Conservation (phyloP, 2,888 invertebrate species). For the Imbricaverruca yamaguchii region DNA sequence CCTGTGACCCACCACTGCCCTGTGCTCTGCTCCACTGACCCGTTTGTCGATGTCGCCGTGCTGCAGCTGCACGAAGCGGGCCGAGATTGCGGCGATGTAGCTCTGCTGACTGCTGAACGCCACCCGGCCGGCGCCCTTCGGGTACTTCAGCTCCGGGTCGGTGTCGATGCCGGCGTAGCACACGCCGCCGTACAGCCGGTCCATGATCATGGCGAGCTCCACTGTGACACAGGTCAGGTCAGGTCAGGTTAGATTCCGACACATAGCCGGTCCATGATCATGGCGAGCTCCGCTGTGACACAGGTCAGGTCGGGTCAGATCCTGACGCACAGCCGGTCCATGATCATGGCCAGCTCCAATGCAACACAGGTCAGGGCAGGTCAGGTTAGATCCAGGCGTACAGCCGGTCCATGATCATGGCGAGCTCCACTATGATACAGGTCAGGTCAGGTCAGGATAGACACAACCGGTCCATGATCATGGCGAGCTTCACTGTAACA, state of each 20-base stretch:
- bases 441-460: not conserved
- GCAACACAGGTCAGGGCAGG: slow-evolving; percentile 30
- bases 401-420: slow-evolving; percentile 60
- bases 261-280: slow-evolving; percentile 97
- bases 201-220: slow-evolving; percentile 98
- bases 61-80: slow-evolving; percentile 95
- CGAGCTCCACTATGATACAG: slow-evolving; percentile 71
- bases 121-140: slow-evolving; percentile 96
- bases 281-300: slow-evolving; percentile 85
- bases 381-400: not conserved
- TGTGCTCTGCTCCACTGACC: slow-evolving; percentile 47
- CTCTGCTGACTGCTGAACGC: slow-evolving; percentile 98
- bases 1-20: no score
- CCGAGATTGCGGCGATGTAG: slow-evolving; percentile 97
- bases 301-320: slow-evolving; percentile 50
- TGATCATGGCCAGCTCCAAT: slow-evolving; percentile 97
- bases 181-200: slow-evolving; percentile 94
- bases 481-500: slow-evolving; percentile 85
- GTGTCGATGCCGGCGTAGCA: slow-evolving; percentile 99
- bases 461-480: slow-evolving; percentile 90
- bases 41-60: slow-evolving; percentile 98
- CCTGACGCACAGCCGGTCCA: slow-evolving; percentile 96
- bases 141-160: slow-evolving; percentile 97
- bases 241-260: slow-evolving; percentile 66
- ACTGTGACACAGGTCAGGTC: slow-evolving; percentile 52